A percentile compares a stretch with the other conserved stretches of the same genome.
phyloP scores from a whole-genome alignment of 2,113 vertebrate genomes.

The Lontra canadensis region DNA sequence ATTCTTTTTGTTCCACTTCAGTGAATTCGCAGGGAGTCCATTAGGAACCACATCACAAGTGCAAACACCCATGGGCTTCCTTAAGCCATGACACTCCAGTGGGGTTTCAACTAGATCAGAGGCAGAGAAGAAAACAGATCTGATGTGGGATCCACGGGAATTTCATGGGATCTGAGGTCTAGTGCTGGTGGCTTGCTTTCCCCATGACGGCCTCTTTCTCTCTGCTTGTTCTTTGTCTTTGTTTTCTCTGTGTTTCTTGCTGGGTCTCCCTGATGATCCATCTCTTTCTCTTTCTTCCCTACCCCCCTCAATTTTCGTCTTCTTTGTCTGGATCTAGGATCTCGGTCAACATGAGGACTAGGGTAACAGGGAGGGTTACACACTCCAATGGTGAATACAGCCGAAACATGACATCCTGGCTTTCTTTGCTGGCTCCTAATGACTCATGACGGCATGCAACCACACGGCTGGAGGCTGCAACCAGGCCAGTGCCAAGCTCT shows the following conservation, averaged over 20 bases:
- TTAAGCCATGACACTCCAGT: not conserved
- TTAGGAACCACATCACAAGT: slow-evolving; percentile 57
- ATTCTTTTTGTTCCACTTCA: not conserved
- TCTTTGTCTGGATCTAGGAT: not conserved
- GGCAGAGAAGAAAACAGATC: not conserved
- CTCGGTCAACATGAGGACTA: not conserved
- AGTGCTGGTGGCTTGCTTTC: not conserved
- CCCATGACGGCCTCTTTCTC: not conserved
- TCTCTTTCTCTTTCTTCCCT: not conserved
- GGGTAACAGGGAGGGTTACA: not conserved
- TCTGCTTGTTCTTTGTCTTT: not conserved
- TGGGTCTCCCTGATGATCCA: not conserved
- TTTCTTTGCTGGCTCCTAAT: not conserved
- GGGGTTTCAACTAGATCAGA: not conserved
- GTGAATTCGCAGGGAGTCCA: slow-evolving; percentile 39
- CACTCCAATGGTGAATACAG: not conserved
- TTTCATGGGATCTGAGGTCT: not conserved
- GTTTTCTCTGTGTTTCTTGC: not conserved
- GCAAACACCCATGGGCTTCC: not conserved
- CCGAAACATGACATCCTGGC: too few species aligned
- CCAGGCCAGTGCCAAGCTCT: not conserved
- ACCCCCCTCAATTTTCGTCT: not conserved
- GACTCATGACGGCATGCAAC: too few species aligned
- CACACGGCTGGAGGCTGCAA: too few species aligned
- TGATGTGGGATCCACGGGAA: too few species aligned